Conservation (phyloP, 2,797 vertebrate genomes). For the Atherinosoma microstoma region DNA sequence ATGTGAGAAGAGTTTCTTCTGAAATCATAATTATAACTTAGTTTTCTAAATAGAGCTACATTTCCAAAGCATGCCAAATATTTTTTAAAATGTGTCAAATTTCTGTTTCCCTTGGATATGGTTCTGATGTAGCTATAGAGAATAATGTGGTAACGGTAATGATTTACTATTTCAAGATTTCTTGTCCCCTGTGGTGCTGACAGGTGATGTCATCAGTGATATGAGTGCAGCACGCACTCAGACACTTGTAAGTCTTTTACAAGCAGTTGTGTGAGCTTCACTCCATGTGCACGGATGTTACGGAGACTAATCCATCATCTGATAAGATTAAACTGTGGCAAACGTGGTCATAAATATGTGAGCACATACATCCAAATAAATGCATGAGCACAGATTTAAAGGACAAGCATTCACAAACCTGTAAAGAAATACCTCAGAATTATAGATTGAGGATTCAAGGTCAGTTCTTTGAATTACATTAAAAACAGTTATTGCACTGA, state of each 20-base stretch:
- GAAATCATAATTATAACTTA: neutral
- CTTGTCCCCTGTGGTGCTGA: slow-evolving; percentile 40
- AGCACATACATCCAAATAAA: slow-evolving; percentile 6
- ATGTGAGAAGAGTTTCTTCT: neutral
- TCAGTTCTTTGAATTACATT: neutral
- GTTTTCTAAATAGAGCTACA: neutral
- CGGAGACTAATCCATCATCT: slow-evolving; percentile 45
- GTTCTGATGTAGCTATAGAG: neutral
- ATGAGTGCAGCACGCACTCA: slow-evolving; percentile 20
- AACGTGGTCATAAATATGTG: slow-evolving; percentile 7
- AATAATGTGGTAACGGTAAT: slow-evolving; percentile 51
- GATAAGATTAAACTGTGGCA: slow-evolving; percentile 48
- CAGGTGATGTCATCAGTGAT: slow-evolving; percentile 57
- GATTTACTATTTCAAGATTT: slow-evolving; percentile 56
- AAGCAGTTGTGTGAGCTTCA: slow-evolving; percentile 29
- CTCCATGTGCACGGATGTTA: slow-evolving; percentile 25
- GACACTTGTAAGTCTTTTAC: slow-evolving; percentile 43
- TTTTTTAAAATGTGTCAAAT: neutral
- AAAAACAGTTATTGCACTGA: neutral
- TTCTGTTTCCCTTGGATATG: neutral
- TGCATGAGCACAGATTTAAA: neutral
- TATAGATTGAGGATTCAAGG: neutral
- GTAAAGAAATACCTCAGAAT: neutral
- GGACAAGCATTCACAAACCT: neutral
- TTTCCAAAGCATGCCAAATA: neutral